Evolutionary conservation across 2,797 vertebrate species (phyloP), one percentile per base, ranked within the genome.

Genomic region (Galaxias olidus): DNA sequence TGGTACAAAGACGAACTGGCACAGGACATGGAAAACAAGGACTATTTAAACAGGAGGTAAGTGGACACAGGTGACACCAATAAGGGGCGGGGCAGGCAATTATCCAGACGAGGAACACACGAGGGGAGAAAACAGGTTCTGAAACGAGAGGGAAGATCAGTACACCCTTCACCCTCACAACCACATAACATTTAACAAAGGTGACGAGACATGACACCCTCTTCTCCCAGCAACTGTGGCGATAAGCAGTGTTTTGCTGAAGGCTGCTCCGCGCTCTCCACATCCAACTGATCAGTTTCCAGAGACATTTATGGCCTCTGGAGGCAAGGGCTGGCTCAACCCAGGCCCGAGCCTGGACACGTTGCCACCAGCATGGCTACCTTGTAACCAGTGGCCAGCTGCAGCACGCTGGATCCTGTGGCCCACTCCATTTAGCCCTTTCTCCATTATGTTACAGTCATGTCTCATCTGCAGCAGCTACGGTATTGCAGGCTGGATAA

Each of bases 391-490:
- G 10, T 14, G 54, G 30, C 59, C 67, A 46, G 54, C 40, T 64
- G 15, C 12, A 17, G 40, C 40, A 19, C 30, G 47, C 47, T 44
- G 41, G 57, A 41, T 51, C 63, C 61, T 42, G 15, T n/a, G 19
- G 4, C 73, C 70, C 46, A 7, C 61, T 64, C 19, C 14, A 58
- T 18, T 20, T 17, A 44, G 62, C 52, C 19, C 51, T 69, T 43
- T 56, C 50, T 55, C 63, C 68, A 53, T 62, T 42, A 80, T 77
- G 75, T 81, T 73, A 72, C 78, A 76, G 76, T 82, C 74, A 80
- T 60, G 73, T 64, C 80, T 87, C 80, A 85, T 86, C 86, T 82
- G 74, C 76, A 68, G 69, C 59, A 19, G 5, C 60, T 73, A 66
- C 60, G 64, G 81, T 80, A 80, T 79, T 74, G 54, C 63, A 75